Conservation (phyloP, 2,888 invertebrate species). For the Platypus cylindrus region DNA sequence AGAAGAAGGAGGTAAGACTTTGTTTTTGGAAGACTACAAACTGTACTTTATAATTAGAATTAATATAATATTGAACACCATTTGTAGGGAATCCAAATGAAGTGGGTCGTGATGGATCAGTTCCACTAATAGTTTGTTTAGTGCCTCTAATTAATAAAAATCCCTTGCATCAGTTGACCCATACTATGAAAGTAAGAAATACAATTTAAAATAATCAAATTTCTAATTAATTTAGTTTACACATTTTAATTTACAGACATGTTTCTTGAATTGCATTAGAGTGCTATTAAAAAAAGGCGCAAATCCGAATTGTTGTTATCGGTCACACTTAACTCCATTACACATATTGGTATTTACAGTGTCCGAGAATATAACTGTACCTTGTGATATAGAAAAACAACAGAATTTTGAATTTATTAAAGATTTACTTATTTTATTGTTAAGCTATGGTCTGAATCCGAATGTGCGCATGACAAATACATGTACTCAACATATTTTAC, state of each 20-base stretch:
- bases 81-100: constrained; percentile 48
- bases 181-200: constrained; percentile 51
- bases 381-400: constrained; percentile 52
- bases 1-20: constrained; percentile 42
- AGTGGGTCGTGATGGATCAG: constrained; percentile 58
- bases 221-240: neutral
- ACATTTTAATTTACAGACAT: constrained; percentile 39
- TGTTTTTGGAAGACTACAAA: neutral
- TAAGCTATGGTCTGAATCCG: constrained; percentile 56
- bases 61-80: constrained; percentile 1
- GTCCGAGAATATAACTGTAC: constrained; percentile 56
- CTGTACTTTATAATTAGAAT: constrained; percentile 1
- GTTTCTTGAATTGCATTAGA: constrained; percentile 57
- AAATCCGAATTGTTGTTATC: constrained; percentile 58
- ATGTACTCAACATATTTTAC: constrained; percentile 55
- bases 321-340: constrained; percentile 53
- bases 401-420: constrained; percentile 58
- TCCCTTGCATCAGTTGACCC: constrained; percentile 57
- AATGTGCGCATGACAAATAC: constrained; percentile 44
- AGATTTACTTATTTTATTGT: constrained; percentile 48
- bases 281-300: constrained; percentile 58
- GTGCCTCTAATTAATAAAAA: constrained; percentile 65
- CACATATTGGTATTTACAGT: constrained; percentile 59
- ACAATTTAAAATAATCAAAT: neutral
- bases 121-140: constrained; percentile 61